Evolutionary conservation across 2,888 invertebrate species (phyloP), one percentile per base, ranked within the genome.

Genomic region (Darwinula stevensoni): DNA sequence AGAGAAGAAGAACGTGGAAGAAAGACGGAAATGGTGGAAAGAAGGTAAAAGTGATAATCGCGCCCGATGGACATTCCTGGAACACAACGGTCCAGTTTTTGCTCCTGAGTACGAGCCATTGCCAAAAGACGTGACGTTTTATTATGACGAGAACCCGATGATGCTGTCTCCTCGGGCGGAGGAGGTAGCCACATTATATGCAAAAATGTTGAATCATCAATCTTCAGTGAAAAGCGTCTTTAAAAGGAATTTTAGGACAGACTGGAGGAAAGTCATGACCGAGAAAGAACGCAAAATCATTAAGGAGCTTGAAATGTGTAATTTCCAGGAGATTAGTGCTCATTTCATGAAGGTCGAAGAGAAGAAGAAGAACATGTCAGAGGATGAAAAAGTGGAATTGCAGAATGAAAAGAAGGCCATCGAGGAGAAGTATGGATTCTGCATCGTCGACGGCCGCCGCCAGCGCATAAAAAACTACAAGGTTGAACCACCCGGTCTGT

Each of bases 391-490:
- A 46, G 39, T 57, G 54, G 49, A 59, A 31, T 50, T 78, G 1
- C 94, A 91, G 52, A 65, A 68, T 37, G 68, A 78, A 45, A 88
- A 86, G 52, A 91, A 88, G 42, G 71, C 66, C 33, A 59, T 84
- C 17, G 53, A 65, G 37, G 74, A 80, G 45, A 76, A 84, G 48
- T 97, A 84, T 55, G 97, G 97, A 3, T 75, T 74, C 47, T 94
- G 94, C 49, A 63, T 59, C 16, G 82, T 99, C 44, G 97, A 99
- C 54, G 86, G 86, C 0, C 94, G 97, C 48, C 80, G 76, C 48
- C 94, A 99, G 49, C 91, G 88, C 54, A 91, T 99, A 46, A 97
- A 91, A 27, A 99, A 97, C 51, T 99, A 94, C 47, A 73, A 74
- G 49, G 76, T 97, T 55, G 97, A 99, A 60, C 97, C 97, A 3